phyloP scores from a whole-genome alignment of 2,113 vertebrate species.

The Sinosuthora webbiana region DNA sequence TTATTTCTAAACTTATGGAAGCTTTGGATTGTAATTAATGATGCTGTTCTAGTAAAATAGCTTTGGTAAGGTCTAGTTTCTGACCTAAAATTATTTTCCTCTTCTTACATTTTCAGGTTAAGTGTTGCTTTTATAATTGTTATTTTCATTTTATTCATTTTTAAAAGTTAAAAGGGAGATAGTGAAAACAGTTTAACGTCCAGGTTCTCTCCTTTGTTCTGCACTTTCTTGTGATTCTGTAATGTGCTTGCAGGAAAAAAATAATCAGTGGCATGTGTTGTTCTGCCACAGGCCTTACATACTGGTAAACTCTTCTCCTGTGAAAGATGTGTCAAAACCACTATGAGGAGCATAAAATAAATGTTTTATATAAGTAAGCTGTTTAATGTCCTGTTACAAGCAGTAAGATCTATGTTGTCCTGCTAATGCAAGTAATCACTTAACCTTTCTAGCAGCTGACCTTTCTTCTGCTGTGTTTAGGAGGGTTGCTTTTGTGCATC shows the following conservation, averaged over 20 bases:
- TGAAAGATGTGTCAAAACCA: not conserved
- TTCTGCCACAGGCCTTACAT: not conserved
- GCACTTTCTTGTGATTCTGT: not conserved
- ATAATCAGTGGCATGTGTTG: not conserved
- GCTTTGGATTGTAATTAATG: not conserved
- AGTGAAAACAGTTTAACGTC: not conserved
- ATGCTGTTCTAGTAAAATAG: not conserved
- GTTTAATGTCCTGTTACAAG: not conserved
- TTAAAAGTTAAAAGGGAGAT: not conserved
- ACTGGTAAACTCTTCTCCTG: not conserved
- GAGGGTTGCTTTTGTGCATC: not conserved
- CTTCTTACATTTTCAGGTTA: not conserved
- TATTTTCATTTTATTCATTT: not conserved
- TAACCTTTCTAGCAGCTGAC: not conserved
- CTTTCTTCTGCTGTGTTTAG: not conserved
- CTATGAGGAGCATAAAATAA: not conserved
- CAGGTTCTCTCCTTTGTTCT: not conserved
- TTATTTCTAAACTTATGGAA: not conserved
- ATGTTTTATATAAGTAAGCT: not conserved
- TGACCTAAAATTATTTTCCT: not conserved
- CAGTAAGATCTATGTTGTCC: not conserved
- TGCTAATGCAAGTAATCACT: not conserved
- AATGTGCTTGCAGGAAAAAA: not conserved
- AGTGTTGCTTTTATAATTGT: not conserved
- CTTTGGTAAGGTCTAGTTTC: not conserved